These are phyloP conservation scores for Corvus cornix DNA, from an alignment of 2,113 vertebrate species.

Conservation along the genomic window DNA sequence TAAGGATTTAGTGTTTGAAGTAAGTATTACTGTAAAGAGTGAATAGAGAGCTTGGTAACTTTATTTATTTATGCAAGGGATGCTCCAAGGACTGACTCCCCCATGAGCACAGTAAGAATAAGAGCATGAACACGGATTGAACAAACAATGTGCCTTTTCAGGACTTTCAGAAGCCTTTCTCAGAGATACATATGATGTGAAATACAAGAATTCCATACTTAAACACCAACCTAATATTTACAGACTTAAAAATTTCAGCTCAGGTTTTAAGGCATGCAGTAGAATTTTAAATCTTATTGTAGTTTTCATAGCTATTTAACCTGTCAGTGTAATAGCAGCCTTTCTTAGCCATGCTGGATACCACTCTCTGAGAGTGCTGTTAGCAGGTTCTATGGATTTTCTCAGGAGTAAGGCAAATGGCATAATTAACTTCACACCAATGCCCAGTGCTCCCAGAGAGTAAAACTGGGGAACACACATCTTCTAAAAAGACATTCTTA, in stretches of 20 bases:
- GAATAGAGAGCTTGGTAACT: background rate
- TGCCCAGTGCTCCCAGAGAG: background rate
- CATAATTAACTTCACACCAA: background rate
- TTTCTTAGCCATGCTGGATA: background rate
- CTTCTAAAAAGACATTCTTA: background rate
- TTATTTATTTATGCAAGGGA: background rate
- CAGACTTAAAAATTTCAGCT: background rate
- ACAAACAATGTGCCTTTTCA: background rate
- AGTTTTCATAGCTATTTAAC: background rate
- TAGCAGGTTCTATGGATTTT: background rate
- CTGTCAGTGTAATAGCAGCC: background rate
- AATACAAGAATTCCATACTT: background rate
- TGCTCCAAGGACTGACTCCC: background rate
- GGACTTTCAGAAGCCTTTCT: background rate
- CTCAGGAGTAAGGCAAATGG: background rate
- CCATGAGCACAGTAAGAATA: background rate
- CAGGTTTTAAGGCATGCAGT: background rate
- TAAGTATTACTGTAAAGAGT: background rate
- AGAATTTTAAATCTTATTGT: background rate
- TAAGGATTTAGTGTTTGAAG: background rate
- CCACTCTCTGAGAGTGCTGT: background rate
- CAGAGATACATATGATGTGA: background rate
- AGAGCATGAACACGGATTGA: background rate
- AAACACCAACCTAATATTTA: background rate
- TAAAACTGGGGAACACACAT: background rate